These are phyloP conservation scores for Ophioninae sp. DNA, from an alignment of 2,888 invertebrate genomes.

Conservation along the genomic window DNA sequence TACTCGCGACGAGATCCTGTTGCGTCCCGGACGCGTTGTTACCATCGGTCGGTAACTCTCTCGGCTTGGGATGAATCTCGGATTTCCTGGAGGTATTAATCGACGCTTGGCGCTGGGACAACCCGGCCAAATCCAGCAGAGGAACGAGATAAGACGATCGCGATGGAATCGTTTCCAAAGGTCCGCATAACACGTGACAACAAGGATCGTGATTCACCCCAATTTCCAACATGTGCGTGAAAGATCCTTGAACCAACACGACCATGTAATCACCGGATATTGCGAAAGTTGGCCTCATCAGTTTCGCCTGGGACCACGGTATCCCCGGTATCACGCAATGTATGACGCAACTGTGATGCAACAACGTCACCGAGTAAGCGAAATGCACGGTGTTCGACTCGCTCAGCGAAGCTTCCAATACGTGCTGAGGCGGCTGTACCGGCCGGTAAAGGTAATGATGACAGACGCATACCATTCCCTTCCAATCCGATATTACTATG, in stretches of 20 bases:
- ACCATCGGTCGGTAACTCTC: constrained; percentile 42
- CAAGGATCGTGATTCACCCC: constrained; percentile 92
- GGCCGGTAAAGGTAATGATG: constrained; percentile 93
- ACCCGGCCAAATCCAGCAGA: constrained; percentile 81
- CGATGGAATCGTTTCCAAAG: constrained; percentile 83
- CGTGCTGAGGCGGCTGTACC: constrained; percentile 81
- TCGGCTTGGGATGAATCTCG: constrained; percentile 51
- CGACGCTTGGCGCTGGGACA: constrained; percentile 8
- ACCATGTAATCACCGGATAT: constrained; percentile 90
- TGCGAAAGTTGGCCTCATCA: constrained; percentile 89
- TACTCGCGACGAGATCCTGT: constrained; percentile 61
- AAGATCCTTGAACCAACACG: constrained; percentile 91
- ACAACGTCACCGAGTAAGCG: constrained; percentile 91
- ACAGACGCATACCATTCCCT: constrained; percentile 89
- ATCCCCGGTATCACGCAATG: constrained; percentile 92
- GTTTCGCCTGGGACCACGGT: constrained; percentile 89
- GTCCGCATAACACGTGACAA: constrained; percentile 87
- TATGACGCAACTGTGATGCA: constrained; percentile 92
- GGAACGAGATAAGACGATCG: constrained; percentile 87
- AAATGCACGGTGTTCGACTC: constrained; percentile 87
- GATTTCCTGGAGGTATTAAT: constrained; percentile 21
- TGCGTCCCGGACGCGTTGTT: not conserved
- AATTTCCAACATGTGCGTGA: constrained; percentile 93
- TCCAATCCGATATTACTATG: constrained; percentile 88
- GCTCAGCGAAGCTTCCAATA: constrained; percentile 80